A percentile compares a stretch with the other conserved stretches of the same genome.
These are phyloP conservation scores for Catharus bicknelli DNA, from an alignment of 2,113 vertebrate genomes.

Conservation along the genomic window DNA sequence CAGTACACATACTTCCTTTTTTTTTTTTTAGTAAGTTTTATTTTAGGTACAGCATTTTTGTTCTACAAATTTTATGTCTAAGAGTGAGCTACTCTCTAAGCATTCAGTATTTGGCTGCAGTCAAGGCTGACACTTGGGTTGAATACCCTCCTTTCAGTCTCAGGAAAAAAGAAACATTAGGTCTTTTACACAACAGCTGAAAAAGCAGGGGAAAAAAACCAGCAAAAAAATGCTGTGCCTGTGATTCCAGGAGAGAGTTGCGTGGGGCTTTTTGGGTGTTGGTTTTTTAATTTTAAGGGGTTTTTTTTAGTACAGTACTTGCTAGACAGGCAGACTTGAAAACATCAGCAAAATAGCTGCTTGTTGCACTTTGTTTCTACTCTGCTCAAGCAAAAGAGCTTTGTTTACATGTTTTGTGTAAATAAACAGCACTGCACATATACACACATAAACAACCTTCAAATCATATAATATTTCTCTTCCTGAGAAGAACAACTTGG, in stretches of 20 bases:
- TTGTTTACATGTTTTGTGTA: conserved; percentile 19
- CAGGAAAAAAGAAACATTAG: neutral
- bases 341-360: conserved; percentile 30
- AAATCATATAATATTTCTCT: conserved; percentile 9
- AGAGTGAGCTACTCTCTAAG: neutral
- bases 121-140: neutral
- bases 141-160: neutral
- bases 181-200: conserved; percentile 1
- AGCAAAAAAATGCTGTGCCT: neutral
- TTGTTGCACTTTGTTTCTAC: conserved; percentile 33
- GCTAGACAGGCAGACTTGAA: conserved; percentile 5
- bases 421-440: conserved; percentile 21
- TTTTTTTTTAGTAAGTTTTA: neutral
- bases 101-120: neutral
- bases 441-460: neutral
- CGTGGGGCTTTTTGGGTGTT: neutral
- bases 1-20: fast-evolving
- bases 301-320: neutral
- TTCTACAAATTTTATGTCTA: neutral
- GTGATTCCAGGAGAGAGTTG: neutral
- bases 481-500: conserved; percentile 17
- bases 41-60: neutral
- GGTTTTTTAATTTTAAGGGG: neutral
- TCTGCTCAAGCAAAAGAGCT: conserved; percentile 7
- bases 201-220: neutral